phyloP scores from a whole-genome alignment of 2,888 invertebrate species.

The Drosophila paracracens region DNA sequence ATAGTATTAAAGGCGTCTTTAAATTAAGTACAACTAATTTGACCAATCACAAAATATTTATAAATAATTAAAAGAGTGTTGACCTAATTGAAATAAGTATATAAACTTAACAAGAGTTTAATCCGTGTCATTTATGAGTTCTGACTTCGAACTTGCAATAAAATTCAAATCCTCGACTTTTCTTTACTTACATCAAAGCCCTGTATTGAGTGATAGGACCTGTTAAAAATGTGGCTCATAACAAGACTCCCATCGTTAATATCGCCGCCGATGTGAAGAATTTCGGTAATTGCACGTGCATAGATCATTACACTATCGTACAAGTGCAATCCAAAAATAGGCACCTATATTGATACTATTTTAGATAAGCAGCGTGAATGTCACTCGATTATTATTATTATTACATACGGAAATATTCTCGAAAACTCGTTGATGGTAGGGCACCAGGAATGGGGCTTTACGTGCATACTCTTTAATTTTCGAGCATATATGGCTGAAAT shows the following conservation, averaged over 20 bases:
- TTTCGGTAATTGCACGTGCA: constrained; percentile 92
- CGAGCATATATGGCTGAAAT: constrained; percentile 88
- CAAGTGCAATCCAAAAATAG: constrained; percentile 92
- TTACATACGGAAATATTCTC: constrained; percentile 88
- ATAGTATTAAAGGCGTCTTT: neutral
- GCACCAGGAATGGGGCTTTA: constrained; percentile 91
- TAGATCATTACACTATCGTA: constrained; percentile 96
- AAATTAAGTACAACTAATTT: neutral
- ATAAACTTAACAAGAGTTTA: neutral
- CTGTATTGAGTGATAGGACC: constrained; percentile 91
- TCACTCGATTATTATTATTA: too few relatives aligned
- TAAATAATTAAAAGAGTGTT: neutral
- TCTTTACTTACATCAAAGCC: constrained; percentile 89
- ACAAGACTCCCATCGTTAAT: constrained; percentile 92
- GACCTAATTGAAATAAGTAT: neutral
- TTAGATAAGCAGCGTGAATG: neutral
- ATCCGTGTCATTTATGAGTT: neutral
- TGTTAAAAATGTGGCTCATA: constrained; percentile 90
- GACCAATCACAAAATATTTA: neutral
- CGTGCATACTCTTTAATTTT: constrained; percentile 90
- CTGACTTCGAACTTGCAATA: neutral
- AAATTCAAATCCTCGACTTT: neutral
- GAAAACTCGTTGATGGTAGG: constrained; percentile 91
- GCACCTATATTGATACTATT: constrained; percentile 86
- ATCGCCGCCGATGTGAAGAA: constrained; percentile 88